A percentile compares a stretch with the other conserved stretches of the same genome.
phyloP scores from a whole-genome alignment of 2,797 vertebrate genomes.

The Paedocypris micromegethes region DNA sequence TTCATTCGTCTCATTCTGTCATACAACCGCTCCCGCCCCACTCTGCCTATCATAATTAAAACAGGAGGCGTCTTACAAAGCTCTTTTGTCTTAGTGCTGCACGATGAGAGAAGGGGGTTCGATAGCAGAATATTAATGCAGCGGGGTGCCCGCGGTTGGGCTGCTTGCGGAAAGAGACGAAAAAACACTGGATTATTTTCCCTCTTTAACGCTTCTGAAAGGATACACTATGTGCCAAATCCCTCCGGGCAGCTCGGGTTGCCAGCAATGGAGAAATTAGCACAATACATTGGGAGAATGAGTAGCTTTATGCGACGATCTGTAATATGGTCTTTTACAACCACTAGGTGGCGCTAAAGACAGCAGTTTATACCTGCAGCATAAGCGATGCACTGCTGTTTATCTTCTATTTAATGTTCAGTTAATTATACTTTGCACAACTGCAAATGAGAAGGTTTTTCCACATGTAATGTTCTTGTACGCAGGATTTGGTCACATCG shows the following conservation, averaged over 20 bases:
- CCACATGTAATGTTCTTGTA: too few relatives aligned
- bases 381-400: too few relatives aligned
- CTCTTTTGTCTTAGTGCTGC: slow-evolving; percentile 72
- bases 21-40: slow-evolving; percentile 41
- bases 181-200: slow-evolving; percentile 67
- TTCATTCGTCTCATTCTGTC: background rate
- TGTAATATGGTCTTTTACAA: background rate
- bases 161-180: slow-evolving; percentile 68
- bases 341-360: slow-evolving; percentile 62
- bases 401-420: too few relatives aligned
- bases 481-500: too few relatives aligned
- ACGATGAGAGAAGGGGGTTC: slow-evolving; percentile 53
- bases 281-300: slow-evolving; percentile 58
- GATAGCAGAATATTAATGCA: slow-evolving; percentile 72
- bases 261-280: slow-evolving; percentile 62
- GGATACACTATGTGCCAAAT: slow-evolving; percentile 55
- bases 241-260: slow-evolving; percentile 57
- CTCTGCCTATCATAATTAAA: slow-evolving; percentile 69
- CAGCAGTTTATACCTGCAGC: too few relatives aligned
- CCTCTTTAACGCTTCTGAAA: slow-evolving; percentile 65
- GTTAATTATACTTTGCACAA: too few relatives aligned
- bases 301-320: slow-evolving; percentile 56
- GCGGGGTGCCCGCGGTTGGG: slow-evolving; percentile 66
- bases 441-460: too few relatives aligned
- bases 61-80: slow-evolving; percentile 72